phyloP scores from a whole-genome alignment of 2,113 vertebrate species.

The Hylia prasina region DNA sequence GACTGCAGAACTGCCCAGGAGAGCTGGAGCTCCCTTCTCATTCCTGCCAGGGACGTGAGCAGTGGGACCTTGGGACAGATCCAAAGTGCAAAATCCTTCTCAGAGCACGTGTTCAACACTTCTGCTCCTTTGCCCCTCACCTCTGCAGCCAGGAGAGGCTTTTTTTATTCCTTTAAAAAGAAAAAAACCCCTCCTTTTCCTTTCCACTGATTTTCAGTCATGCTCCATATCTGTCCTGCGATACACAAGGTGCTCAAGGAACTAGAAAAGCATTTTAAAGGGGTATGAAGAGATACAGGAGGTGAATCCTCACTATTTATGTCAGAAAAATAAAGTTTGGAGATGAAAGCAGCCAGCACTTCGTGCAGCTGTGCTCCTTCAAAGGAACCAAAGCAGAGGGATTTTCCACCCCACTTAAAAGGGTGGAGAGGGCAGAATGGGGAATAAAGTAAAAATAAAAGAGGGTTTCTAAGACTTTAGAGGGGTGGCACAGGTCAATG shows the following conservation, averaged over 20 bases:
- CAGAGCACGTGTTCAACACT: background rate
- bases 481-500: background rate
- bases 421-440: background rate
- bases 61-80: background rate
- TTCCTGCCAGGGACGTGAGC: fast-evolving
- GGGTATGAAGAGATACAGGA: background rate
- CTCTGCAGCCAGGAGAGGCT: background rate
- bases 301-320: background rate
- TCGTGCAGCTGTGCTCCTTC: background rate
- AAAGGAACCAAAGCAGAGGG: background rate
- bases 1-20: background rate
- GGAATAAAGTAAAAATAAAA: background rate
- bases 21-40: background rate
- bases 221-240: fast-evolving
- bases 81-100: background rate
- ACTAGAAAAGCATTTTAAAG: background rate
- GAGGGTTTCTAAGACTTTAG: background rate
- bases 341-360: background rate
- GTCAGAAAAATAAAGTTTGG: background rate
- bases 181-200: fast-evolving
- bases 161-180: background rate
- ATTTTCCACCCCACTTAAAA: background rate
- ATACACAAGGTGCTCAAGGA: background rate
- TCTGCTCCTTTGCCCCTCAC: background rate
- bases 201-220: background rate